Percentiles rank a stretch among this genome's conserved stretches.
Conservation (phyloP, 2,888 invertebrate species). For the Ectemnius lituratus region DNA sequence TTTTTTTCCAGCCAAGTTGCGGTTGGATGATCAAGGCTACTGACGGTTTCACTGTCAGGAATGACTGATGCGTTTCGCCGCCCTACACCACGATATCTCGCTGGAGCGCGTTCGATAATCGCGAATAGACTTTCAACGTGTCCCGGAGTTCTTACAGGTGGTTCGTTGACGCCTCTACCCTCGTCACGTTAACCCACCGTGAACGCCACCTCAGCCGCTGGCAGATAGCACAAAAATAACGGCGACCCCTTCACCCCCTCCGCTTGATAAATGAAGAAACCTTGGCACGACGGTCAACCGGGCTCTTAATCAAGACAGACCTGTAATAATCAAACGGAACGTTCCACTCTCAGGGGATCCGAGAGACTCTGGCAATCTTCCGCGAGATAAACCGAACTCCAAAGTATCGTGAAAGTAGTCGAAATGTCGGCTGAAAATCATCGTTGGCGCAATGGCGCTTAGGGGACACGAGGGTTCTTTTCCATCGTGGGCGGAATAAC, state of each 20-base stretch:
- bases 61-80: slow-evolving; percentile 5
- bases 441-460: too few relatives aligned
- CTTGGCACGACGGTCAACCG: slow-evolving; percentile 34
- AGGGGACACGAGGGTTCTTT: too few relatives aligned
- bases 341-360: background rate
- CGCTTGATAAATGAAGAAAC: slow-evolving; percentile 55
- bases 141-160: slow-evolving; percentile 50
- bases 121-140: slow-evolving; percentile 45
- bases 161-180: slow-evolving; percentile 50
- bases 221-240: slow-evolving; percentile 41
- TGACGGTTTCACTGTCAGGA: background rate
- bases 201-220: slow-evolving; percentile 27
- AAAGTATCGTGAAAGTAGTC: too few relatives aligned
- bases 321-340: slow-evolving; percentile 37
- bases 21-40: too few relatives aligned
- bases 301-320: slow-evolving; percentile 48
- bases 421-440: too few relatives aligned
- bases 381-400: too few relatives aligned
- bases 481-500: too few relatives aligned
- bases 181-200: slow-evolving; percentile 37
- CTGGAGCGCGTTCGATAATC: slow-evolving; percentile 18
- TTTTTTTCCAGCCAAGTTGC: too few relatives aligned
- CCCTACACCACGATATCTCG: slow-evolving; percentile 5
- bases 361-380: too few relatives aligned
- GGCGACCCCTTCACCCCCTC: too few relatives aligned